Conservation (phyloP, 2,888 invertebrate genomes). For the Drosophila colorata region DNA sequence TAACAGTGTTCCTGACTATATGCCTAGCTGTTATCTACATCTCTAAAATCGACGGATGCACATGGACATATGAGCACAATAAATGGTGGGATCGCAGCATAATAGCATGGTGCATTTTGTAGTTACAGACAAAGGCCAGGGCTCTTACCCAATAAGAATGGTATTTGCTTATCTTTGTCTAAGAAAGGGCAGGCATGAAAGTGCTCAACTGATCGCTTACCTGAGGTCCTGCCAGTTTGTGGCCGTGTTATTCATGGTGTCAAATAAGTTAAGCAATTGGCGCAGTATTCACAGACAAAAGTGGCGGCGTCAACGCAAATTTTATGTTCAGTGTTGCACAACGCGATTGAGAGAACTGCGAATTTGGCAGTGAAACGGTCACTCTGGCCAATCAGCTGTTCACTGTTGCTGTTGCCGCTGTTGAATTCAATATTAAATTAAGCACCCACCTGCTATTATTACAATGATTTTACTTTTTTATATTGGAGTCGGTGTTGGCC, state of each 20-base stretch:
- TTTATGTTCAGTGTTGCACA: constrained; percentile 36
- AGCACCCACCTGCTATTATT: constrained; percentile 8
- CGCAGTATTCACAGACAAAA: constrained; percentile 7
- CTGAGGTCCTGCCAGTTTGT: constrained; percentile 42
- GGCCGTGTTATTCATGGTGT: constrained; percentile 23
- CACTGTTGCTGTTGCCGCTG: constrained; percentile 33
- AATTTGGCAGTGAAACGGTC: constrained; percentile 23
- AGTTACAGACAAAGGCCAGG: background rate
- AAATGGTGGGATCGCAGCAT: too few species aligned
- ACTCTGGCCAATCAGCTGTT: constrained; percentile 43
- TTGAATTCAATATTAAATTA: constrained; percentile 54
- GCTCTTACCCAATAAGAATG: background rate
- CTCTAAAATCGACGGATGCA: background rate
- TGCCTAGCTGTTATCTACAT: too few species aligned
- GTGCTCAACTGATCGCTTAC: constrained; percentile 3
- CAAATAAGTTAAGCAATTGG: background rate
- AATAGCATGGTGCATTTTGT: background rate
- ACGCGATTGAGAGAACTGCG: background rate
- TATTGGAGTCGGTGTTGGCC: constrained; percentile 32
- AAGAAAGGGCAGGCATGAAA: background rate
- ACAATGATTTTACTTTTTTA: constrained; percentile 41
- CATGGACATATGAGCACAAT: too few species aligned
- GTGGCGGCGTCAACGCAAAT: constrained; percentile 6
- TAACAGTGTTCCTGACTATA: too few species aligned
- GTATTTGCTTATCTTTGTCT: background rate